These are phyloP conservation scores for Muraenolepis orangiensis DNA, from an alignment of 2,797 vertebrate species.

Conservation along the genomic window DNA sequence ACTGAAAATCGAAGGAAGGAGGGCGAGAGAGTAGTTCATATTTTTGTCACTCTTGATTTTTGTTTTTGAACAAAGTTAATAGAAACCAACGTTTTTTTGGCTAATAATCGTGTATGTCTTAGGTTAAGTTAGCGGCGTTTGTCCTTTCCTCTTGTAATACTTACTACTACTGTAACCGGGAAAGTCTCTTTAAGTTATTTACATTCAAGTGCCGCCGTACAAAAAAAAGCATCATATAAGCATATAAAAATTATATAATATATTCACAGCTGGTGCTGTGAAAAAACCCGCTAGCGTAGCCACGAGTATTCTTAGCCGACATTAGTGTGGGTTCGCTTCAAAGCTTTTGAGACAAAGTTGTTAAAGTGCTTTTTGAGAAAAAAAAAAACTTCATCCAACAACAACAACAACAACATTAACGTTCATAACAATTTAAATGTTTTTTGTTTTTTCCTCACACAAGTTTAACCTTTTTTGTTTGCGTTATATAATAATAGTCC, in stretches of 20 bases:
- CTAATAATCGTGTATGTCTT: constrained; percentile 27
- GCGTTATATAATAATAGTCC: not conserved
- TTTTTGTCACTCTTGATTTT: constrained; percentile 26
- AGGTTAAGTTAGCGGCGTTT: constrained; percentile 25
- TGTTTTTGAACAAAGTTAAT: constrained; percentile 25
- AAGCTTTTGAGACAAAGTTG: not conserved
- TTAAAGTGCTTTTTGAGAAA: not conserved
- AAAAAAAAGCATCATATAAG: too few relatives aligned
- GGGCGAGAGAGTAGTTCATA: constrained; percentile 28
- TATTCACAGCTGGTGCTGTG: constrained; percentile 33
- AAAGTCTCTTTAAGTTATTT: constrained; percentile 34
- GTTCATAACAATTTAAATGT: not conserved
- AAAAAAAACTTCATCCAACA: not conserved
- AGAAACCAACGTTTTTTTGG: constrained; percentile 34
- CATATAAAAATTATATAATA: constrained; percentile 33
- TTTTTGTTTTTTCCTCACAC: not conserved
- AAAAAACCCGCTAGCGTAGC: constrained; percentile 13
- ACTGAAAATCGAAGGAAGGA: constrained; percentile 26
- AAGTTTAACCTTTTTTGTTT: not conserved
- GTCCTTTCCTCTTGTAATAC: constrained; percentile 33
- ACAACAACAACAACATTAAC: too few relatives aligned
- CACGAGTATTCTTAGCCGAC: constrained; percentile 40
- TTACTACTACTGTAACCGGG: constrained; percentile 51
- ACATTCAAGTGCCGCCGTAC: constrained; percentile 49
- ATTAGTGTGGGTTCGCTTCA: constrained; percentile 27